A percentile compares a stretch with the other conserved stretches of the same genome.
Evolutionary conservation across 2,888 invertebrate genomes (phyloP).

Genomic region (Halictus quadricinctus): DNA sequence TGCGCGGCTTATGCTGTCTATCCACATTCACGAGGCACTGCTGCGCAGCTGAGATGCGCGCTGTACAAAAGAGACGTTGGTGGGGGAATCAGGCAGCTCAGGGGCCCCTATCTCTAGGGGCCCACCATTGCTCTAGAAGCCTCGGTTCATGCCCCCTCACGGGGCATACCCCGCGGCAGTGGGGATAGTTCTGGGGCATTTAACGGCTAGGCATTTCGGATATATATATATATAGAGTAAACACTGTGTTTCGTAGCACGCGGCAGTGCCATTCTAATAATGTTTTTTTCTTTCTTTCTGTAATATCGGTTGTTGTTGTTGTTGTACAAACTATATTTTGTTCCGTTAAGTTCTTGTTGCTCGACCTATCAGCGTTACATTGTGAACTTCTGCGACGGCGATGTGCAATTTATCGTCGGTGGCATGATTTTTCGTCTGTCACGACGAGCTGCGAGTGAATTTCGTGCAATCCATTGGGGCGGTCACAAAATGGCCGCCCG

Average conservation of each 20-base stretch:
- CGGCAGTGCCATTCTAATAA: constrained; percentile 16
- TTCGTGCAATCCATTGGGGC: constrained; percentile 58
- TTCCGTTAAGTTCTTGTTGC: constrained; percentile 64
- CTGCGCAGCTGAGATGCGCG: too few species aligned
- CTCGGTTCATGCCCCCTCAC: too few species aligned
- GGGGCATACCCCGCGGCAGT: too few species aligned
- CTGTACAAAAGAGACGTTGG: too few species aligned
- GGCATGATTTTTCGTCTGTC: constrained; percentile 52
- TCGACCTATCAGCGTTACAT: constrained; percentile 48
- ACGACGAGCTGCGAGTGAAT: constrained; percentile 50
- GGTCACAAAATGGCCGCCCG: constrained; percentile 36
- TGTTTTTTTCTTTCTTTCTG: constrained; percentile 11
- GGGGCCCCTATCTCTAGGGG: too few species aligned
- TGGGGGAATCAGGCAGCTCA: too few species aligned
- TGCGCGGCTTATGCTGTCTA: too few species aligned
- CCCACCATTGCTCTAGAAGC: too few species aligned
- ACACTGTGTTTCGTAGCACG: background rate
- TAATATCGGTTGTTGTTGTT: constrained; percentile 63
- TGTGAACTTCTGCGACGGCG: constrained; percentile 41
- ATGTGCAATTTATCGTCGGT: constrained; percentile 65
- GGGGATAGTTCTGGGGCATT: too few species aligned
- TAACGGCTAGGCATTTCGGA: too few species aligned
- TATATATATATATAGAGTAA: too few species aligned
- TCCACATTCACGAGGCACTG: too few species aligned
- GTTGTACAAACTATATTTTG: constrained; percentile 63